phyloP scores from a whole-genome alignment of 2,888 invertebrate species.

The Zaprionus lineosus region DNA sequence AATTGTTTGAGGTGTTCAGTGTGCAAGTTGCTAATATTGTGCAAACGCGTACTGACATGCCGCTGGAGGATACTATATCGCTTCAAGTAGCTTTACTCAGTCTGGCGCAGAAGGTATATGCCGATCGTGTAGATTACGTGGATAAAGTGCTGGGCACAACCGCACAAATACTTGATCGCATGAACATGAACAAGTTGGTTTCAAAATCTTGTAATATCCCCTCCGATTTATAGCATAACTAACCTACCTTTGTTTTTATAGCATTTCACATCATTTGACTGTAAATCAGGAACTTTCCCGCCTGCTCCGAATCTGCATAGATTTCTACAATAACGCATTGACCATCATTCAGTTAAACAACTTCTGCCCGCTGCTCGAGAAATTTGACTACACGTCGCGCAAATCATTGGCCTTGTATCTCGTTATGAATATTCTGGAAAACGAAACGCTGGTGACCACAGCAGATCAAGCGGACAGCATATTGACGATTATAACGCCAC shows the following conservation, averaged over 20 bases:
- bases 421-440: slow-evolving; percentile 94
- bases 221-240: too few relatives aligned
- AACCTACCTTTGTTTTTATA: slow-evolving; percentile 44
- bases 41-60: slow-evolving; percentile 96
- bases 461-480: slow-evolving; percentile 94
- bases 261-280: slow-evolving; percentile 83
- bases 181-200: slow-evolving; percentile 90
- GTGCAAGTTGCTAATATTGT: slow-evolving; percentile 98
- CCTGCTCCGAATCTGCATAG: slow-evolving; percentile 96
- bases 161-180: slow-evolving; percentile 93
- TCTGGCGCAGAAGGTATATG: slow-evolving; percentile 97
- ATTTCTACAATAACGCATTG: slow-evolving; percentile 96
- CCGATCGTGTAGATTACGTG: slow-evolving; percentile 96
- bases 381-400: slow-evolving; percentile 94
- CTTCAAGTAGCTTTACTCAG: slow-evolving; percentile 97
- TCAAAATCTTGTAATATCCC: neutral
- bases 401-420: slow-evolving; percentile 94
- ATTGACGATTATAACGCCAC: slow-evolving; percentile 90
- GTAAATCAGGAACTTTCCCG: slow-evolving; percentile 97
- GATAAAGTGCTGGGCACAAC: slow-evolving; percentile 97
- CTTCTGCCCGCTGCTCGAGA: slow-evolving; percentile 92
- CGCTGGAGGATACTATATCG: slow-evolving; percentile 96
- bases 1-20: slow-evolving; percentile 98
- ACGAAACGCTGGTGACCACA: slow-evolving; percentile 92
- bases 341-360: slow-evolving; percentile 93